Evolutionary conservation across 2,113 vertebrate species (phyloP).

Genomic region (Stigmatopora nigra): DNA sequence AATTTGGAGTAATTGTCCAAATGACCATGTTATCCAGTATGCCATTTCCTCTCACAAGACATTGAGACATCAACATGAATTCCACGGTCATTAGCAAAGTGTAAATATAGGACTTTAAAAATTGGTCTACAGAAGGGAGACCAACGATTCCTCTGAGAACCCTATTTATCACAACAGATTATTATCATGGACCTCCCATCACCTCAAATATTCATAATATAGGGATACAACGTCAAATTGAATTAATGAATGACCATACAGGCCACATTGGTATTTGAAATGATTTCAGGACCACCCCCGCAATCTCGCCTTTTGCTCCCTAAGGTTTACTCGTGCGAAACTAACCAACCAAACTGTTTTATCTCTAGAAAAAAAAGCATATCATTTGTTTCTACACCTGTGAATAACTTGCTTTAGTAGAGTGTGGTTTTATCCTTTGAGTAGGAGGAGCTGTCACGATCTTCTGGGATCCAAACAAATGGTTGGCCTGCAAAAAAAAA

Average conservation of each 20-base stretch:
- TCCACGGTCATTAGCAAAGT: conserved; percentile 32
- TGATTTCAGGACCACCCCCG: conserved; percentile 12
- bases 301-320: conserved; percentile 4
- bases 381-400: conserved; percentile 55
- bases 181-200: conserved; percentile 27
- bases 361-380: conserved; percentile 51
- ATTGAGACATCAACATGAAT: conserved; percentile 31
- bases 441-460: conserved; percentile 7
- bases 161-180: conserved; percentile 22
- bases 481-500: conserved; percentile 32
- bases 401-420: conserved; percentile 46
- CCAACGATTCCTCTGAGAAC: conserved; percentile 11
- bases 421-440: conserved; percentile 16
- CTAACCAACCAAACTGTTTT: conserved; percentile 46
- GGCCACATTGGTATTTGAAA: not conserved
- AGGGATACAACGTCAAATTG: not conserved
- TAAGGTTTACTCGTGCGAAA: conserved; percentile 46
- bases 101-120: conserved; percentile 35
- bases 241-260: not conserved
- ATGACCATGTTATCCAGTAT: conserved; percentile 40
- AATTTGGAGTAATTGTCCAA: conserved; percentile 33
- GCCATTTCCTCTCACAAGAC: conserved; percentile 44
- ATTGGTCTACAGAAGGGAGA: conserved; percentile 11
- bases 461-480: conserved; percentile 25
- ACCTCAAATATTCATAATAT: not conserved